phyloP scores from a whole-genome alignment of 2,113 vertebrate genomes.

The Acrocephalus kingi region DNA sequence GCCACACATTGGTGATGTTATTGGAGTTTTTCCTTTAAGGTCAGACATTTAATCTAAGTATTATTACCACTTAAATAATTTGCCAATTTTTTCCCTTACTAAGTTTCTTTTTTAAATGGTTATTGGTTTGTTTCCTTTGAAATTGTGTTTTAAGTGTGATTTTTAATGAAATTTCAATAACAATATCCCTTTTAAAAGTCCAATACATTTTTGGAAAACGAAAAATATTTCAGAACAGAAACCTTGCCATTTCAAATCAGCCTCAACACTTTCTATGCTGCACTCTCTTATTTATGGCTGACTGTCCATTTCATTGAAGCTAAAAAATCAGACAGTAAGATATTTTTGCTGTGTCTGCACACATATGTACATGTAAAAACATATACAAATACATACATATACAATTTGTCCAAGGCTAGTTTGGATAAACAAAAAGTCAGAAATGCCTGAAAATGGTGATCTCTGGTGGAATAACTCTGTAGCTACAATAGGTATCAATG shows the following conservation, averaged over 20 bases:
- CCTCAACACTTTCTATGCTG: neutral
- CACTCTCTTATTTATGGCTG: neutral
- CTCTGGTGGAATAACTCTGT: neutral
- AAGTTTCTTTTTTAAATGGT: neutral
- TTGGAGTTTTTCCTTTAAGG: neutral
- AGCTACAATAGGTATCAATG: neutral
- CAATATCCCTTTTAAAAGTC: neutral
- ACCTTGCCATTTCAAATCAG: neutral
- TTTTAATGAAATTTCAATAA: neutral
- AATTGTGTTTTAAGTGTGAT: neutral
- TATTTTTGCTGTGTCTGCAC: neutral
- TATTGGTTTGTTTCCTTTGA: neutral
- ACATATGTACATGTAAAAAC: fast-evolving
- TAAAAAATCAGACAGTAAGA: neutral
- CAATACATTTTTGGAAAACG: neutral
- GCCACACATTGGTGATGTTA: neutral
- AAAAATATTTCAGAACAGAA: neutral
- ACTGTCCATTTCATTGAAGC: neutral
- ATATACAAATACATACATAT: neutral
- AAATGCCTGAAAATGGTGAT: neutral
- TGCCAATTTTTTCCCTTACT: neutral
- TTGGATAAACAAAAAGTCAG: neutral
- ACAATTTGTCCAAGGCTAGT: neutral
- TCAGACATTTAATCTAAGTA: neutral
- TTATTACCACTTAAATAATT: neutral